Evolutionary conservation across 2,888 invertebrate genomes (phyloP).

Genomic region (Choreutis nemorana): DNA sequence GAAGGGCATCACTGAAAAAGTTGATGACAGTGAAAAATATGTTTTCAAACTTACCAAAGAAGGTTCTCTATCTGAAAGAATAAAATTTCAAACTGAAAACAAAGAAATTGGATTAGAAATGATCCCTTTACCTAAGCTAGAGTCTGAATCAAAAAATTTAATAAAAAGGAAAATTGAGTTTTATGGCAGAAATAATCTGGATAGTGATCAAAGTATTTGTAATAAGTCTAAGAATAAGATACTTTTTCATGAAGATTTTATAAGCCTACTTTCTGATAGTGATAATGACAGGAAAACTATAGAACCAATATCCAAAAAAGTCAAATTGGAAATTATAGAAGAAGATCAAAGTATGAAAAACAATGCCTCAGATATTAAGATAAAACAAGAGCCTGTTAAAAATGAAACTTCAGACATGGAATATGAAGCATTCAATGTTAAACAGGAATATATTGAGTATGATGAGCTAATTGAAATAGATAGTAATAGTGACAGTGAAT

Average conservation of each 20-base stretch:
- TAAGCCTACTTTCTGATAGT: conserved; percentile 33
- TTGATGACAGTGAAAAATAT: conserved; percentile 43
- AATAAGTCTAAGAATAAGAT: too few species aligned
- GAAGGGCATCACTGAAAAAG: too few species aligned
- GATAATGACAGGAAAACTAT: conserved; percentile 15
- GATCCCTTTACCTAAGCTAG: conserved; percentile 14
- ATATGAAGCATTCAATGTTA: conserved; percentile 44
- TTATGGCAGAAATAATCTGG: conserved; percentile 8
- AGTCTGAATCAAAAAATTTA: conserved; percentile 14
- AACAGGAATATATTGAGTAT: conserved; percentile 43
- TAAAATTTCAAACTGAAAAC: conserved; percentile 33
- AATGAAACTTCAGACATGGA: conserved; percentile 33
- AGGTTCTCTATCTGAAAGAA: conserved; percentile 20
- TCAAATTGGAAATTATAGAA: conserved; percentile 24
- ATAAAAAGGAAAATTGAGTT: conserved; percentile 34
- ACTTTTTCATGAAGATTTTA: conserved; percentile 18
- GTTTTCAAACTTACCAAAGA: conserved; percentile 35
- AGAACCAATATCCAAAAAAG: conserved; percentile 19
- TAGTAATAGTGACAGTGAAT: conserved; percentile 60
- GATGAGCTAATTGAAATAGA: conserved; percentile 41
- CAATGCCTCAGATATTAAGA: not conserved
- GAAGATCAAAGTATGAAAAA: conserved; percentile 12
- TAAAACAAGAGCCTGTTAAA: conserved; percentile 23
- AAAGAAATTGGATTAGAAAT: conserved; percentile 28
- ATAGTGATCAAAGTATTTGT: too few species aligned